Percentiles rank a stretch among this genome's conserved stretches.
phyloP scores from a whole-genome alignment of 2,797 vertebrate genomes.

The Prunella strophiata region DNA sequence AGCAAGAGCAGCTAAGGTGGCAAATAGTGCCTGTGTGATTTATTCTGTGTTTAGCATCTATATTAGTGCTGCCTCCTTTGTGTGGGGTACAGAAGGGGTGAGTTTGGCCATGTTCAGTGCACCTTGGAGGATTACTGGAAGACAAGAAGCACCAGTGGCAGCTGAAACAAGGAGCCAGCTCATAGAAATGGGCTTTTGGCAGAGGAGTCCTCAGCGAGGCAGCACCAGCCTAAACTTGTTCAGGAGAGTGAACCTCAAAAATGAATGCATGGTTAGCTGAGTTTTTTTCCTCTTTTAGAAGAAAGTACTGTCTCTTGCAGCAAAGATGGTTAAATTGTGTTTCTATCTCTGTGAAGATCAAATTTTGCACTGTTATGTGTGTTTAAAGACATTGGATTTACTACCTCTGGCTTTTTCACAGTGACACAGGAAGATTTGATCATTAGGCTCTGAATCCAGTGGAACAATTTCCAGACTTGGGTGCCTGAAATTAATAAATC shows the following conservation, averaged over 20 bases:
- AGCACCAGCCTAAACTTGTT: not conserved
- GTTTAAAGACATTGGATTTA: not conserved
- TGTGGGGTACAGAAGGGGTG: not conserved
- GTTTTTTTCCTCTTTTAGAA: not conserved
- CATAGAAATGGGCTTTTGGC: not conserved
- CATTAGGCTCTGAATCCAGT: not conserved
- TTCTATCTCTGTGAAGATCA: not conserved
- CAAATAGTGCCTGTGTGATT: not conserved
- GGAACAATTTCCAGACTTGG: not conserved
- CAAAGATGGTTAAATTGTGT: not conserved
- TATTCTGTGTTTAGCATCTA: not conserved
- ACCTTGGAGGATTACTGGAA: not conserved
- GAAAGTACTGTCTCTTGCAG: not conserved
- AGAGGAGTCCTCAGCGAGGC: not conserved
- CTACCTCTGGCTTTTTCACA: not conserved
- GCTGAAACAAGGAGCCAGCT: not conserved
- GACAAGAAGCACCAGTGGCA: not conserved
- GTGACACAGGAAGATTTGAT: not conserved
- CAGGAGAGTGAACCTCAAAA: not conserved
- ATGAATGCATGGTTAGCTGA: not conserved
- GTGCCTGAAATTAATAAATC: not conserved
- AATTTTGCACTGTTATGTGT: not conserved
- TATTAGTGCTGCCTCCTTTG: not conserved
- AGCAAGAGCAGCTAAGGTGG: not conserved
- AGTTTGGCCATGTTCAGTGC: not conserved